phyloP scores from a whole-genome alignment of 2,797 vertebrate genomes.

The Bradypus variegatus region DNA sequence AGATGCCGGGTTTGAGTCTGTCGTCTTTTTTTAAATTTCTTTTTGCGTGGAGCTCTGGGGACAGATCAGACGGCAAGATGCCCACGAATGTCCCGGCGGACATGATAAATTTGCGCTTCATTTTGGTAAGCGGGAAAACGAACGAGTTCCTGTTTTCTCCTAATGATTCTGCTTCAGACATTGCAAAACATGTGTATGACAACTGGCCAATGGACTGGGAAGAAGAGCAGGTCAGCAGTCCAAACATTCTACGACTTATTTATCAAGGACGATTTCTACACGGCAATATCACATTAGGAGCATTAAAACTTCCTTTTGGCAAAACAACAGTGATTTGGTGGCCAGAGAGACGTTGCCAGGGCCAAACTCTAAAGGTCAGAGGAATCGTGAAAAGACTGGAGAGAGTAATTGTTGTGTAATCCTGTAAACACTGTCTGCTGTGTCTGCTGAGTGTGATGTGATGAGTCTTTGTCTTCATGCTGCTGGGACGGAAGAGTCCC shows the following conservation, averaged over 20 bases:
- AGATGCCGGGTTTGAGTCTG: conserved; percentile 9
- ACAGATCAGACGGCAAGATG: conserved; percentile 71
- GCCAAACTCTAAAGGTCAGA: conserved; percentile 97
- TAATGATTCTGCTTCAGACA: conserved; percentile 94
- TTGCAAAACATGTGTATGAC: conserved; percentile 97
- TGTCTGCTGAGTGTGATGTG: conserved; percentile 72
- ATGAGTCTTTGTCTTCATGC: conserved; percentile 80
- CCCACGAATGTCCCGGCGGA: conserved; percentile 78
- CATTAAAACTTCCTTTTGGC: conserved; percentile 96
- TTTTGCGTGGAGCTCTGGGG: conserved; percentile 54
- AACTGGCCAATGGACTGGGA: conserved; percentile 99
- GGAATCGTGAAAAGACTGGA: conserved; percentile 97
- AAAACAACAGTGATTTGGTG: conserved; percentile 99
- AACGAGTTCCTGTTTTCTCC: conserved; percentile 98
- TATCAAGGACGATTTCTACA: no score
- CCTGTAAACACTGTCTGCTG: conserved; percentile 83
- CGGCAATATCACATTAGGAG: no score
- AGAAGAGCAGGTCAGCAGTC: no score
- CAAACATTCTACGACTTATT: no score
- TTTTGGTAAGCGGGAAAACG: conserved; percentile 97
- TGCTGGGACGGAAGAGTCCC: conserved; percentile 77
- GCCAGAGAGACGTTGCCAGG: conserved; percentile 98
- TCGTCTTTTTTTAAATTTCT: neutral
- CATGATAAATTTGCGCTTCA: conserved; percentile 96
- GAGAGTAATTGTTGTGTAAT: conserved; percentile 99